Percentiles rank a stretch among this genome's conserved stretches.
Evolutionary conservation across 2,797 vertebrate genomes (phyloP).

Genomic region (Rachycentron canadum): DNA sequence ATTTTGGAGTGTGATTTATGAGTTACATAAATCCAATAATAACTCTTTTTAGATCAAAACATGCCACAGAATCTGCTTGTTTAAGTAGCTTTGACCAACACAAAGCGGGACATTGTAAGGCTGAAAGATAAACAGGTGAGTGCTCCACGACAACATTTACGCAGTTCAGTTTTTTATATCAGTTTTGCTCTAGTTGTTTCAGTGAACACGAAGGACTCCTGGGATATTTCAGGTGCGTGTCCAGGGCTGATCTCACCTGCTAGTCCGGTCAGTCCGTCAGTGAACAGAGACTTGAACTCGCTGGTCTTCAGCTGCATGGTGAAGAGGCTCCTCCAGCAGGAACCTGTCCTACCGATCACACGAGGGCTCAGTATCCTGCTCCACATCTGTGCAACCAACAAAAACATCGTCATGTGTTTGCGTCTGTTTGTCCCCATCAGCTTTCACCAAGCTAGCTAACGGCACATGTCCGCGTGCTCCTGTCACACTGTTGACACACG

Average conservation of each 20-base stretch:
- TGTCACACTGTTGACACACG: not conserved
- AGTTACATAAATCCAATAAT: no score
- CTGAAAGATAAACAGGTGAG: no score
- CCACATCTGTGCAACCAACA: constrained; percentile 80
- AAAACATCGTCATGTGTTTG: not conserved
- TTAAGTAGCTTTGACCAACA: no score
- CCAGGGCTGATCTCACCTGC: constrained; percentile 85
- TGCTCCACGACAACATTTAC: no score
- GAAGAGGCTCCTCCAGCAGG: constrained; percentile 76
- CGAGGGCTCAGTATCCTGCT: constrained; percentile 63
- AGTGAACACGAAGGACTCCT: not conserved
- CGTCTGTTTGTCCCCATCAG: not conserved
- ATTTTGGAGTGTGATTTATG: no score
- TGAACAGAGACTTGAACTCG: constrained; percentile 92
- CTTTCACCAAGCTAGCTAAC: not conserved
- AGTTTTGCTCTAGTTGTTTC: not conserved
- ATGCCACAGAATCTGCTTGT: no score
- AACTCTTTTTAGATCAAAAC: no score
- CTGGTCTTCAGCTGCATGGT: constrained; percentile 91
- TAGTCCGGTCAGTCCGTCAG: constrained; percentile 89
- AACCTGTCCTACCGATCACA: constrained; percentile 50
- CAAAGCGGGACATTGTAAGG: no score
- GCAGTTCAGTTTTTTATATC: no score
- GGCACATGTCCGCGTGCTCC: constrained; percentile 3
- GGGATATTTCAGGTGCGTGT: not conserved